A percentile compares a stretch with the other conserved stretches of the same genome.
phyloP scores from a whole-genome alignment of 2,888 invertebrate genomes.

The Zootermopsis nevadensis region DNA sequence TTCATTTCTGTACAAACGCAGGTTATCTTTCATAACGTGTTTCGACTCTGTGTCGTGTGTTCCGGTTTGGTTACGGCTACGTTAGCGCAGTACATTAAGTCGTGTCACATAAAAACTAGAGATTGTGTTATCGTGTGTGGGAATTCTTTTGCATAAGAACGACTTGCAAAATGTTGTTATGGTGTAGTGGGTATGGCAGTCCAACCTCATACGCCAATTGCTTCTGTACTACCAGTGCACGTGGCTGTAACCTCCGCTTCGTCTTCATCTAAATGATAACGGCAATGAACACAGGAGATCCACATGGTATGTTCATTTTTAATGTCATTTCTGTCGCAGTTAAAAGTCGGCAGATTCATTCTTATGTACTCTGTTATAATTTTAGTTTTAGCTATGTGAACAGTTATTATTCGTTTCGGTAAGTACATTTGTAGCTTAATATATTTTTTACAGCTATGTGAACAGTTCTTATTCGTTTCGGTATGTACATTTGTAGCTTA shows the following conservation, averaged over 20 bases:
- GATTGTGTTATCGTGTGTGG: background rate
- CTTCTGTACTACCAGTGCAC: background rate
- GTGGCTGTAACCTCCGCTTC: background rate
- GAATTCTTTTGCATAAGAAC: background rate
- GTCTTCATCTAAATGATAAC: constrained; percentile 4
- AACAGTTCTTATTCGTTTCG: no score
- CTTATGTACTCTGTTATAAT: no score
- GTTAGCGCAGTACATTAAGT: background rate
- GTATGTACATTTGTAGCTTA: no score
- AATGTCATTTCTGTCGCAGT: background rate
- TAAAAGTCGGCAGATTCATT: no score
- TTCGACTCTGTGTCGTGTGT: background rate
- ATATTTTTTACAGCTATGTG: no score
- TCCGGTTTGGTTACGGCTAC: background rate
- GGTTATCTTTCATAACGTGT: background rate
- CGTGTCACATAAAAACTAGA: background rate
- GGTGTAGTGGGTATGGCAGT: constrained; percentile 18
- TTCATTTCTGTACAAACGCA: background rate
- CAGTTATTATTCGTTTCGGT: no score
- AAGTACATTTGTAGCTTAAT: no score
- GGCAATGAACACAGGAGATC: background rate
- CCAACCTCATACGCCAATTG: background rate
- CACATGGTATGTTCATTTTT: background rate
- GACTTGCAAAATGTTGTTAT: background rate
- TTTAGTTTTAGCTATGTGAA: no score